These are phyloP conservation scores for Amyelois transitella DNA, from an alignment of 1,140 invertebrate species.

Conservation along the genomic window DNA sequence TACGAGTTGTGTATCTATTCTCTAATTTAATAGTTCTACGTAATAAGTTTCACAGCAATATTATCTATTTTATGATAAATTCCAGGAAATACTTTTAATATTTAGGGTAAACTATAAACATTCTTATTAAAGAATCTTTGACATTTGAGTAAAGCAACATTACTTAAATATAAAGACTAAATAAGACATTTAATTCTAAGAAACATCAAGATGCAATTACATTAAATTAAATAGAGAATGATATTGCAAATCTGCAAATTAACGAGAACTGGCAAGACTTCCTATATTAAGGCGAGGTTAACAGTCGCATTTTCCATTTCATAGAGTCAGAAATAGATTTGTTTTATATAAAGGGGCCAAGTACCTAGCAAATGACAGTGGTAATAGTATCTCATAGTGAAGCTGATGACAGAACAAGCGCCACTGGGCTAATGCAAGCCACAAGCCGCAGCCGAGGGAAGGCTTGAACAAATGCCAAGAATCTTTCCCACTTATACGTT, in stretches of 20 bases:
- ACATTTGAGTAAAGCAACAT: too few relatives aligned
- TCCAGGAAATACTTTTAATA: too few relatives aligned
- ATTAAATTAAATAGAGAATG: background rate
- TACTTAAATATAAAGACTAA: too few relatives aligned
- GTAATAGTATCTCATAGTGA: slow-evolving; percentile 3
- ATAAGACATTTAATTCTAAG: background rate
- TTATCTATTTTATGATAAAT: too few relatives aligned
- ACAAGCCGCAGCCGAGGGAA: slow-evolving; percentile 1
- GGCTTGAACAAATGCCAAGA: slow-evolving; percentile 25
- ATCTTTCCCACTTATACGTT: slow-evolving; percentile 10
- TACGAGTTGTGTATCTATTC: background rate
- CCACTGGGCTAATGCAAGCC: slow-evolving; percentile 6
- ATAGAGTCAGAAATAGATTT: background rate
- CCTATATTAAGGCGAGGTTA: background rate
- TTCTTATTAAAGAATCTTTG: too few relatives aligned
- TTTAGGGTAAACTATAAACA: too few relatives aligned
- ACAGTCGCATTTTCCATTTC: background rate
- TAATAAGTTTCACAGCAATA: background rate
- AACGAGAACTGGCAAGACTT: background rate
- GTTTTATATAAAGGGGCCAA: background rate
- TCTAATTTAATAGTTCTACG: background rate
- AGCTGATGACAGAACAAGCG: slow-evolving; percentile 16
- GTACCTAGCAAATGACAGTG: background rate
- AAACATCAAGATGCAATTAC: background rate
- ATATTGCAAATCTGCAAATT: background rate